Evolutionary conservation across 2,797 vertebrate species (phyloP), one percentile per base, ranked within the genome.

Genomic region (Micromesistius poutassou): DNA sequence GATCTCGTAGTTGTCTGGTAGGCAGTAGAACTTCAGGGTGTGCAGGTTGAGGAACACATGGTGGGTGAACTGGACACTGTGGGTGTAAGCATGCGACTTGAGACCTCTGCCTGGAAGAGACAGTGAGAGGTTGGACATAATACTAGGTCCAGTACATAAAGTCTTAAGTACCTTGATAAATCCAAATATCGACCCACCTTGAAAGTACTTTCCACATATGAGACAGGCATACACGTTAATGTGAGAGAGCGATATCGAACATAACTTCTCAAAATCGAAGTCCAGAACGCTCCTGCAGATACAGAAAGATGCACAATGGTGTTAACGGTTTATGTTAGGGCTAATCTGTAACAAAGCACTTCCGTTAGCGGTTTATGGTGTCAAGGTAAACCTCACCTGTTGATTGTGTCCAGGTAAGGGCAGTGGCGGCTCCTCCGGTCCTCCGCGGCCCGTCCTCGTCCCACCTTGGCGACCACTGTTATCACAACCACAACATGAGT

Each of bases 1-100:
- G 92, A 99, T 98, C 90, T 98, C 97, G 4, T 99, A 99, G 92
- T 99, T 99, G 92, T 99, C 98, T 0, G 98, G 98, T 77, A 99
- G 93, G 84, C 98, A 99, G 90, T 99, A 98, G 87, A 99, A 99
- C 91, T 97, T 98, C 79, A 98, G 95, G 0, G 98, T 98, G 89
- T 99, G 97, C 71, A 99, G 94, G 82, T 99, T 99, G 79, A 98
- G 95, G 91, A 98, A 98, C 72, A 99, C 97, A 0, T 98, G 97
- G 79, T 99, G 98, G 81, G 95, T 96, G 40, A 98, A 96, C 92
- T 98, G 97, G 38, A 98, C 97, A 2, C 97, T 99, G 91, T 98
- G 98, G 71, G 97, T 98, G 85, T 99, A 98, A 1, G 97, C 97
- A 0, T 98, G 97, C 4, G 98, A 99, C 92, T 98, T 98, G 84